These are phyloP conservation scores for Indicator indicator DNA, from an alignment of 2,113 vertebrate species.

Conservation along the genomic window DNA sequence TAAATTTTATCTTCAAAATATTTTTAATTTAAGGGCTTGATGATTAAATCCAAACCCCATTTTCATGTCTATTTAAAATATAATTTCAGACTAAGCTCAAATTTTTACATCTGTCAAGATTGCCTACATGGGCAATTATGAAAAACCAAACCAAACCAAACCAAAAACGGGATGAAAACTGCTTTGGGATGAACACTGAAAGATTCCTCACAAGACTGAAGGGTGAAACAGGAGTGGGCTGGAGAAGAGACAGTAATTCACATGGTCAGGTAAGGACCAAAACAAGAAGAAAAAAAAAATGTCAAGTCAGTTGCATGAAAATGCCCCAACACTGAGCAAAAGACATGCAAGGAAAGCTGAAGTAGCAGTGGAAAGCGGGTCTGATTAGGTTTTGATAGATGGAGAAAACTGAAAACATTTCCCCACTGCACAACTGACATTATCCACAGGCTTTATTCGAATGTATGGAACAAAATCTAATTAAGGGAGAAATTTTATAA, in stretches of 20 bases:
- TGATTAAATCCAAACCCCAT: constrained; percentile 30
- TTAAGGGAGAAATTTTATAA: constrained; percentile 2
- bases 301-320: constrained; percentile 48
- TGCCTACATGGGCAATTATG: constrained; percentile 32
- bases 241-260: constrained; percentile 41
- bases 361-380: constrained; percentile 5
- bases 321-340: constrained; percentile 51
- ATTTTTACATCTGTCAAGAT: background rate
- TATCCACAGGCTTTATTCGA: background rate
- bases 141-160: background rate
- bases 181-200: constrained; percentile 24
- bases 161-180: constrained; percentile 23
- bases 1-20: background rate
- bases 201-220: constrained; percentile 59
- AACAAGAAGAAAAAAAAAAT: background rate
- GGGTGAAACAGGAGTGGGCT: constrained; percentile 26
- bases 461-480: background rate
- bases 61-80: background rate
- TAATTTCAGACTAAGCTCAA: background rate
- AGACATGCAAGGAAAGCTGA: constrained; percentile 50
- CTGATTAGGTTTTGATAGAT: background rate
- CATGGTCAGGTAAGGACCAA: constrained; percentile 42
- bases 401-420: constrained; percentile 36
- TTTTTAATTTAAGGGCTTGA: constrained; percentile 11
- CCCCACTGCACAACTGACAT: background rate